These are phyloP conservation scores for Gerris lacustris DNA, from an alignment of 2,888 invertebrate genomes.

Conservation along the genomic window DNA sequence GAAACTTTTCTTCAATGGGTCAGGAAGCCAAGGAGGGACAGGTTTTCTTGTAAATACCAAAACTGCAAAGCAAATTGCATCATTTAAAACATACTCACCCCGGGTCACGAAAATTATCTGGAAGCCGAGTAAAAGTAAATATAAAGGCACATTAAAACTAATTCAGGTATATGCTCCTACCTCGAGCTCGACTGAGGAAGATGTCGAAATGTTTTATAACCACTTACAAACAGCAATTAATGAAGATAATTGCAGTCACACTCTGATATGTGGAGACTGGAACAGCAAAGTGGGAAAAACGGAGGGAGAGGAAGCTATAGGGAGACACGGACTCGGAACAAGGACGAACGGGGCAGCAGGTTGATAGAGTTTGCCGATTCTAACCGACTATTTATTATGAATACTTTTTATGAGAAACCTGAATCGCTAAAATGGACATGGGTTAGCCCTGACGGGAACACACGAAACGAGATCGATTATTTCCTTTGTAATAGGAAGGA, in stretches of 20 bases:
- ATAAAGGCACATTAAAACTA: background rate
- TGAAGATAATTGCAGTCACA: background rate
- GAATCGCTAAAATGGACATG: background rate
- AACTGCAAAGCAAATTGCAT: background rate
- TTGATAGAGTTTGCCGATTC: background rate
- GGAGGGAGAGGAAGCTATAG: background rate
- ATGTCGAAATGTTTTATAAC: constrained; percentile 4
- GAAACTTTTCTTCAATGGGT: background rate
- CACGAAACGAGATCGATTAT: background rate
- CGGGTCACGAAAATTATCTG: background rate
- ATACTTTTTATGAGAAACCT: background rate
- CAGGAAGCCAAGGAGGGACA: background rate
- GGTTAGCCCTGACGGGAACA: background rate
- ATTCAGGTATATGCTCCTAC: background rate
- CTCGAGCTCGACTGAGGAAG: background rate
- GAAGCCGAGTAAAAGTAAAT: background rate
- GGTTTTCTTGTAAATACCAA: background rate
- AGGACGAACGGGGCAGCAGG: background rate
- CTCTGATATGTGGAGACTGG: background rate
- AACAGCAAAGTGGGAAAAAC: background rate
- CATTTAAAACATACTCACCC: background rate
- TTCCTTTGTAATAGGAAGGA: background rate
- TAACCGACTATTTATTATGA: background rate
- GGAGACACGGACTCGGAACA: background rate
- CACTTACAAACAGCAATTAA: background rate